Percentiles rank a stretch among this genome's conserved stretches.
Evolutionary conservation across 2,888 invertebrate genomes (phyloP).

Genomic region (Himalopsyche tibetana): DNA sequence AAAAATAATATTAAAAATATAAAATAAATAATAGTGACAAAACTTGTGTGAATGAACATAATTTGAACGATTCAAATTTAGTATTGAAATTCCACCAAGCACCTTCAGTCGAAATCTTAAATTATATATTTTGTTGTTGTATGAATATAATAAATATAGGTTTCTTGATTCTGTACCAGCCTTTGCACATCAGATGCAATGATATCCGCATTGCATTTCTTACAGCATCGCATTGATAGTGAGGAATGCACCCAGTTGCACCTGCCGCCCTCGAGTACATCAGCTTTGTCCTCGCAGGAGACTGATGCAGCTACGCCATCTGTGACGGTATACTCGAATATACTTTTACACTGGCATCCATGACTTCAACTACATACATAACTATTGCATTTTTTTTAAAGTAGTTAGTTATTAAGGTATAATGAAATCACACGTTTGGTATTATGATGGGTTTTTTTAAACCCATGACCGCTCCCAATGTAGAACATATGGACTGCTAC

Average conservation of each 20-base stretch:
- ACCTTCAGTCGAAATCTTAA: not conserved
- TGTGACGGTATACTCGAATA: not conserved
- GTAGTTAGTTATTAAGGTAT: no score
- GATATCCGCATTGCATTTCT: slow-evolving; percentile 25
- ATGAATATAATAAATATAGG: not conserved
- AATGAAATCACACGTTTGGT: no score
- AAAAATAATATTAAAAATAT: no score
- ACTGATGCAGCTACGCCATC: slow-evolving; percentile 12
- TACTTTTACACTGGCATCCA: no score
- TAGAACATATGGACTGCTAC: no score
- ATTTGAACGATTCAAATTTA: no score
- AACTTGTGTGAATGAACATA: no score
- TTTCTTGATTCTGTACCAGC: not conserved
- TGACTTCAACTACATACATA: no score
- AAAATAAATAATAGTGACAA: no score
- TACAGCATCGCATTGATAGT: slow-evolving; percentile 26
- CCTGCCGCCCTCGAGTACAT: slow-evolving; percentile 26
- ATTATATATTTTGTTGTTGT: not conserved
- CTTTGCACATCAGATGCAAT: slow-evolving; percentile 3
- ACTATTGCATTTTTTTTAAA: no score
- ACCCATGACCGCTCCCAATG: no score
- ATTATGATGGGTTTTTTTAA: no score
- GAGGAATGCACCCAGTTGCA: slow-evolving; percentile 24
- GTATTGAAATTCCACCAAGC: not conserved
- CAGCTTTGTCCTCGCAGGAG: slow-evolving; percentile 5